phyloP scores from a whole-genome alignment of 1,140 invertebrate species.

The Oedothorax gibbosus region DNA sequence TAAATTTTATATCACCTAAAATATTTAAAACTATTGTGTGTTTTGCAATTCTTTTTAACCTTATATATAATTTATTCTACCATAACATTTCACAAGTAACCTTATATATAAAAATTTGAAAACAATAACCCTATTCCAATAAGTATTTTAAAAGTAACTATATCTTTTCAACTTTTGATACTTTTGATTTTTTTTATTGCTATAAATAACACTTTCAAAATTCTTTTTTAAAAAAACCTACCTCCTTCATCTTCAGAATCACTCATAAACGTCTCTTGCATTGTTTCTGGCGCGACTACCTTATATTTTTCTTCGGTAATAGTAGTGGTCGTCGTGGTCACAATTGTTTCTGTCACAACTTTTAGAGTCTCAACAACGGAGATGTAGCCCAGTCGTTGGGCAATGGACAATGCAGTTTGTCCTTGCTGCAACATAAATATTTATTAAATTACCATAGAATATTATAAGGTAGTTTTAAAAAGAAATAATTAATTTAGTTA shows the following conservation, averaged over 20 bases:
- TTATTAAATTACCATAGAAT: neutral
- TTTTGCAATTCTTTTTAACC: too few relatives aligned
- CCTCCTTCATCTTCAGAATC: constrained; percentile 99
- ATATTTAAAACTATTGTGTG: too few relatives aligned
- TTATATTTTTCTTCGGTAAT: constrained; percentile 94
- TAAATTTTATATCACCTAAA: too few relatives aligned
- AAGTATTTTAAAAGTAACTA: too few relatives aligned
- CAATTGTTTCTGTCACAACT: constrained; percentile 88
- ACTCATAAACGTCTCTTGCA: constrained; percentile 99
- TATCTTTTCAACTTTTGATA: too few relatives aligned
- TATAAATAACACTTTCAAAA: too few relatives aligned
- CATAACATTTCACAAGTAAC: too few relatives aligned
- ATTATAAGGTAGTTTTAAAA: neutral
- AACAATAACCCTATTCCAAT: too few relatives aligned
- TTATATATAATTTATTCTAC: too few relatives aligned
- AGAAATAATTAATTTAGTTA: too few relatives aligned
- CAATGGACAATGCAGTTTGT: constrained; percentile 96
- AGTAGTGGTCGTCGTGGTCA: constrained; percentile 75
- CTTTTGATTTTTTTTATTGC: too few relatives aligned
- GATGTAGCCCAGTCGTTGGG: constrained; percentile 97
- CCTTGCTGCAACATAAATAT: constrained; percentile 75
- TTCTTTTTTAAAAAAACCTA: constrained; percentile 67
- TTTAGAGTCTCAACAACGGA: constrained; percentile 98
- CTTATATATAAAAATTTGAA: too few relatives aligned
- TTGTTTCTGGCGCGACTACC: constrained; percentile 96